These are phyloP conservation scores for Rutilus rutilus DNA, from an alignment of 2,113 vertebrate genomes.

Conservation along the genomic window DNA sequence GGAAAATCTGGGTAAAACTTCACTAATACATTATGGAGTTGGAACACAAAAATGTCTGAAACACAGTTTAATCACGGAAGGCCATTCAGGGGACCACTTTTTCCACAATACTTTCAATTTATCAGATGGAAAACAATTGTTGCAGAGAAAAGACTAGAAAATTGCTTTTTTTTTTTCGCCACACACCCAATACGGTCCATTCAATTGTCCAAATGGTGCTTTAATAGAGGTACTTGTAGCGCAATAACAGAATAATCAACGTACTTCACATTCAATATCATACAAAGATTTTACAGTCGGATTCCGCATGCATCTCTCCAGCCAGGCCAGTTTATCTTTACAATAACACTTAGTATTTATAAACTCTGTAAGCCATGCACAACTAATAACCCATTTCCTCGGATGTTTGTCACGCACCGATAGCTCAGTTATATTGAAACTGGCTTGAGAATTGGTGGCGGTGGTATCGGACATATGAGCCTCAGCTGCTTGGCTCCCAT, in stretches of 20 bases:
- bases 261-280: constrained; percentile 25
- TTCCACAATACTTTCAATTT: constrained; percentile 14
- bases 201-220: constrained; percentile 38
- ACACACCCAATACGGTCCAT: constrained; percentile 35
- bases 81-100: constrained; percentile 28
- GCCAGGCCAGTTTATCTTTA: constrained; percentile 69
- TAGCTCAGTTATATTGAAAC: constrained; percentile 65
- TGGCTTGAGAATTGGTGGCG: constrained; percentile 54
- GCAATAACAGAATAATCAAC: constrained; percentile 27
- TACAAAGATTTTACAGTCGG: background rate
- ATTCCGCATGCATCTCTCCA: constrained; percentile 22
- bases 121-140: constrained; percentile 41
- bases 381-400: constrained; percentile 64
- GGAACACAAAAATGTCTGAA: constrained; percentile 47
- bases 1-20: constrained; percentile 4
- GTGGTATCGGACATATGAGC: constrained; percentile 46
- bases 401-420: constrained; percentile 66
- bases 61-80: constrained; percentile 30
- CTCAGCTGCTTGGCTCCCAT: constrained; percentile 15
- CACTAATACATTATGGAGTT: constrained; percentile 44
- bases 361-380: constrained; percentile 66
- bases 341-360: constrained; percentile 72
- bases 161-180: constrained; percentile 24
- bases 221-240: constrained; percentile 43
- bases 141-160: constrained; percentile 31